Evolutionary conservation across 1,140 invertebrate genomes (phyloP), one percentile per base, ranked within the genome.

Genomic region (Odontomachus brunneus): DNA sequence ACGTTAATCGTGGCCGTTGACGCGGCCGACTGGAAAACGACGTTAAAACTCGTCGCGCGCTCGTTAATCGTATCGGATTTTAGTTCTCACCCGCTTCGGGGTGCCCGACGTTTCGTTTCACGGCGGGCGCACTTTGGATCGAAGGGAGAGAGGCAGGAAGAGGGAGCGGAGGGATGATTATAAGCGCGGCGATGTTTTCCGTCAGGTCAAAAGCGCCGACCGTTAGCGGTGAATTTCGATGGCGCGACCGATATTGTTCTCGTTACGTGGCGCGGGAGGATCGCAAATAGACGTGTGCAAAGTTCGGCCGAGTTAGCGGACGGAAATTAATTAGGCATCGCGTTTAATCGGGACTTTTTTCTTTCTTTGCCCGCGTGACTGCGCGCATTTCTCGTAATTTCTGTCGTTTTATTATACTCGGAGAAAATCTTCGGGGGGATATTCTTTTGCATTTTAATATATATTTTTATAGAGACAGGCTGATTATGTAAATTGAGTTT

Each of bases 61-160:
- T 62, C 69, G 69, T 75, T 85, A 85, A 85, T 84, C 73, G 73
- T 72, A 73, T 85, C 53, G 60, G 73, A 84, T 84, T 85, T 75
- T 84, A 72, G 65, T 44, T 44, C 59, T 19, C 55, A 38, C 60
- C 60, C 85, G 85, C 80, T 86, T 82, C 80, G n/a, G n/a, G 86
- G 88, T 22, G 49, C 73, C 59, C 53, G 74, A 83, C 86, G 85
- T 85, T 63, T 85, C 88, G 88, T 88, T 88, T 85, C 87, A 88
- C 84, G 82, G 33, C 80, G 67, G 24, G 14, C 15, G 60, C 44
- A 53, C 74, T 66, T 76, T 1, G 29, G 72, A 81, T 44, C 38
- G 38, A 7, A 44, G 3, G 3, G 9, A 3, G 38, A 72, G 74
- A 78, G 82, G n/a, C n/a, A n/a, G n/a, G n/a, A n/a, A n/a, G n/a